Evolutionary conservation across 2,113 vertebrate genomes (phyloP).

Genomic region (Tursiops truncatus): DNA sequence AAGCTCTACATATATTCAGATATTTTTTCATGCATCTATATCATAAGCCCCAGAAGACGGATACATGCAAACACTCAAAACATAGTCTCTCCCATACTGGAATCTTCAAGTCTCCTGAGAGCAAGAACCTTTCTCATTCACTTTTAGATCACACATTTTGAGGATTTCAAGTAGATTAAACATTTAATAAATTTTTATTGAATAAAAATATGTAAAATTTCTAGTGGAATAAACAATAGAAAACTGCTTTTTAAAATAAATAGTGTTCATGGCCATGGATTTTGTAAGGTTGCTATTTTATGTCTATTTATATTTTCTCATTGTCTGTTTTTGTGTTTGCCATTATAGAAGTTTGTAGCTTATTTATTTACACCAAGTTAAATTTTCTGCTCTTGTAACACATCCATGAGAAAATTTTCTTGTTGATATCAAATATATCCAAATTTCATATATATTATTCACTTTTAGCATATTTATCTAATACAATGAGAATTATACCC

Average conservation of each 20-base stretch:
- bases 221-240: neutral
- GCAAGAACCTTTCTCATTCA: neutral
- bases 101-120: neutral
- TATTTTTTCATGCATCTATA: neutral
- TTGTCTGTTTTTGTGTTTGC: neutral
- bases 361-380: neutral
- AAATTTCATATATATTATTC: neutral
- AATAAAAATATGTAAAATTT: neutral
- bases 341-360: neutral
- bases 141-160: neutral
- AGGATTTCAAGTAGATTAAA: neutral
- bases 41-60: neutral
- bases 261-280: neutral
- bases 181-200: neutral
- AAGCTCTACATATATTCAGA: neutral
- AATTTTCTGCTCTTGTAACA: neutral
- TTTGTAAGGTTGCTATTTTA: neutral
- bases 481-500: neutral
- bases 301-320: neutral
- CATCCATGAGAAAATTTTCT: neutral
- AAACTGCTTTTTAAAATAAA: neutral
- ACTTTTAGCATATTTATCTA: slow-evolving; percentile 14
- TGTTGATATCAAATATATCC: neutral
- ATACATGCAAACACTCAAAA: neutral
- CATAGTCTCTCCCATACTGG: neutral